These are phyloP conservation scores for Phrynocephalus guinanensis DNA, from an alignment of 2,797 vertebrate genomes.

Conservation along the genomic window DNA sequence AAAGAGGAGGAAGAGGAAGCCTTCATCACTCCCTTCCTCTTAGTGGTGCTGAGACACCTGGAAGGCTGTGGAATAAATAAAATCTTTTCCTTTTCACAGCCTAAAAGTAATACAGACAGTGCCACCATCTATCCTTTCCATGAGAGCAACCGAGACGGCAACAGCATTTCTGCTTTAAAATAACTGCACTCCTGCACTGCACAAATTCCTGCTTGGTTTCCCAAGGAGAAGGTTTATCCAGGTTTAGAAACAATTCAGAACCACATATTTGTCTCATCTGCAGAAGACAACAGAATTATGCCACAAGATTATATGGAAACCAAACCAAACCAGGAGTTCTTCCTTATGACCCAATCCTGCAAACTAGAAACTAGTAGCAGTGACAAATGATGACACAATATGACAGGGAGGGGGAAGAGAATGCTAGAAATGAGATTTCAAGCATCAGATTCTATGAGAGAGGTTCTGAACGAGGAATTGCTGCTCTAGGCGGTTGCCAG, in stretches of 20 bases:
- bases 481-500: neutral
- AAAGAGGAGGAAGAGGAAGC: neutral
- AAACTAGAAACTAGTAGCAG: no score
- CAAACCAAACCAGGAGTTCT: no score
- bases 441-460: neutral
- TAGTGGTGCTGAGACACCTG: neutral
- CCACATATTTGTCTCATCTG: neutral
- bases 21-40: neutral
- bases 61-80: neutral
- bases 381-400: no score
- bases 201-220: constrained; percentile 39
- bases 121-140: no score
- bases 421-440: neutral
- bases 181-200: no score
- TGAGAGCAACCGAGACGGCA: no score
- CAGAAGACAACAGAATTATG: neutral
- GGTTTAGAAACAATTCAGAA: constrained; percentile 23
- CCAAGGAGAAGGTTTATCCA: constrained; percentile 31
- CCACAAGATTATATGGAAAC: no score
- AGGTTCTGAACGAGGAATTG: no score
- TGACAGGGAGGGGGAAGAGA: neutral
- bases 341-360: no score
- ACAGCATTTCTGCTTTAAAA: no score
- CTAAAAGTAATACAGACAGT: neutral
- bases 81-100: neutral